Base-by-base conservation (phyloP, 2,888 invertebrate species). In the Elgonia sp. region DNA sequence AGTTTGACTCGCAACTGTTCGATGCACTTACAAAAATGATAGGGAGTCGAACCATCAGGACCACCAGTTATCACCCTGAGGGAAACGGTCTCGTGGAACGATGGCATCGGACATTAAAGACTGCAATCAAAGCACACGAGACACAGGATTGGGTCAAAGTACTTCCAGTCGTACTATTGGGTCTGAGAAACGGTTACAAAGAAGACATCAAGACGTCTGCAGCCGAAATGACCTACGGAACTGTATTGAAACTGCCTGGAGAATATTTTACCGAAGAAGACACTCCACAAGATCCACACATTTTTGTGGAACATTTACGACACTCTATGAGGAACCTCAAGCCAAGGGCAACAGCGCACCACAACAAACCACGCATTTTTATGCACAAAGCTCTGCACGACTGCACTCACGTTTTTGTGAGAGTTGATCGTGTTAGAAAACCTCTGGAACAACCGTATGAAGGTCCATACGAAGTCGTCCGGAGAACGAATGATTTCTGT, bases 31-130 rank as follows among this genome's bases (percentile, higher is more conserved):
- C 83, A 2, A 77, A 88, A 40, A 29, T 90, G 3, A 50, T 86
- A 7, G 90, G 91, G 7, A 76, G 79, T 40, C 37, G 86, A 16
- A 55, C 53, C 1, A 86, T 62, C 39, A 80, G 84, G 18, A 90
- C 89, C 3, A 87, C 91, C 18, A 46, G 90, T 5, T 91, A 91
- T 18, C 86, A 86, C 29, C 84, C 89, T 5, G 57, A 76, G 18
- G 21, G 62, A 8, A 86, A 89, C 42, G 89, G 86, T 37, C 81
- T 91, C 72, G 87, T 93, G 2, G 92, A 94, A 72, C 40, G 92
- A 10, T 89, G 90, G 69, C 92, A 93, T 67, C 82, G 93, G 9
- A 82, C 86, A 14, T 76, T 93, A 39, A 93, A 93, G 75, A 86
- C 91, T 0, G 88, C 92, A 10, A 84, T 92, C 40, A 88, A 57